phyloP scores from a whole-genome alignment of 2,888 invertebrate genomes.

The Drosophila barbarae region DNA sequence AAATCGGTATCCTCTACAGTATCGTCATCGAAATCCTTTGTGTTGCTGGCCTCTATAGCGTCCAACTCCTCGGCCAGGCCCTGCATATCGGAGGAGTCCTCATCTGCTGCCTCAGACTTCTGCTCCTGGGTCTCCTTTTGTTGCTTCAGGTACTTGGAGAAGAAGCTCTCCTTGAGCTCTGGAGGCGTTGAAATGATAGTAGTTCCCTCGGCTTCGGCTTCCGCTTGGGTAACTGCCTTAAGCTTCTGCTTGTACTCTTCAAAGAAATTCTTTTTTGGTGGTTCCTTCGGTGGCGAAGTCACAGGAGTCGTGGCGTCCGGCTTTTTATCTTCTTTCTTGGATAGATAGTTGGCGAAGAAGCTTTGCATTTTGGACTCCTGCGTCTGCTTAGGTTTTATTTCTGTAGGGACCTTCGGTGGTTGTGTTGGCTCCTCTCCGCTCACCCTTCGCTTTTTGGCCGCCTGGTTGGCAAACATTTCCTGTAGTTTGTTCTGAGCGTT shows the following conservation, averaged over 20 bases:
- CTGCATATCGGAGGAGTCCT: conserved; percentile 45
- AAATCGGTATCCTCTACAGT: conserved; percentile 21
- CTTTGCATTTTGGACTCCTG: conserved; percentile 57
- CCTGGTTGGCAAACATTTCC: conserved; percentile 82
- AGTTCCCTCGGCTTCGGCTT: conserved; percentile 6
- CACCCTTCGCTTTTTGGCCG: conserved; percentile 63
- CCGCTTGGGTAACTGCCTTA: conserved; percentile 24
- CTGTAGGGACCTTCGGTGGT: conserved; percentile 8
- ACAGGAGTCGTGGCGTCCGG: not conserved
- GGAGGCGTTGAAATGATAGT: conserved; percentile 40
- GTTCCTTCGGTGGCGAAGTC: not conserved
- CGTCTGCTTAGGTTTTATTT: conserved; percentile 44
- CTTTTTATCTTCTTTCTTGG: conserved; percentile 19
- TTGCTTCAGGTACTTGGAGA: conserved; percentile 59
- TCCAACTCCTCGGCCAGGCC: conserved; percentile 56
- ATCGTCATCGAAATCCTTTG: conserved; percentile 25
- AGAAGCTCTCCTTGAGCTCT: conserved; percentile 60
- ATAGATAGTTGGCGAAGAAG: conserved; percentile 65
- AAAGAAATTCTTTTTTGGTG: conserved; percentile 37
- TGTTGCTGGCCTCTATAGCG: conserved; percentile 47
- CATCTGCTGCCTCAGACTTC: conserved; percentile 1
- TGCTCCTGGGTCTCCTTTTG: conserved; percentile 30
- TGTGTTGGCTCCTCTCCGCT: conserved; percentile 50
- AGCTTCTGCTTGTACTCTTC: conserved; percentile 51
- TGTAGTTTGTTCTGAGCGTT: conserved; percentile 81